Evolutionary conservation across 2,888 invertebrate species (phyloP).

Genomic region (Acanthosepion lycidas): DNA sequence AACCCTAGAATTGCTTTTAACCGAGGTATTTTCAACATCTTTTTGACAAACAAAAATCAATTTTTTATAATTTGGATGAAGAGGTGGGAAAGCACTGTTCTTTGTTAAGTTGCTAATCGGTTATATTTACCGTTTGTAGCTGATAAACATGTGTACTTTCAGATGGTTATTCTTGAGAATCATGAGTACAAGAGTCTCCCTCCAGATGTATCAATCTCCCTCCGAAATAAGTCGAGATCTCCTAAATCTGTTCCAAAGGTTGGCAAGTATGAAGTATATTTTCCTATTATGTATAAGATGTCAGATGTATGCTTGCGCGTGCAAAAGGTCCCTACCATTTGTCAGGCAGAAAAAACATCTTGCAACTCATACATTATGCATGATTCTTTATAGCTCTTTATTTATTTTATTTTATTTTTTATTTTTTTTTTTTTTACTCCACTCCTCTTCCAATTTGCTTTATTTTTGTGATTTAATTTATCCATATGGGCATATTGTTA

Average conservation of each 20-base stretch:
- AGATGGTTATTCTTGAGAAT: conserved; percentile 47
- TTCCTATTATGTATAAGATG: conserved; percentile 46
- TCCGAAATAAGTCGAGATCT: conserved; percentile 48
- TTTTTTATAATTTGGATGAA: not conserved
- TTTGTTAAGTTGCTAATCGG: conserved; percentile 33
- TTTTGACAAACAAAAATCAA: not conserved
- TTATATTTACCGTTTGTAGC: conserved; percentile 37
- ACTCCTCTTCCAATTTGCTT: no score
- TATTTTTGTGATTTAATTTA: no score
- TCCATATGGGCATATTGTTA: no score
- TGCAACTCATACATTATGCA: conserved; percentile 33
- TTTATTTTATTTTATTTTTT: not conserved
- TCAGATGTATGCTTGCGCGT: conserved; percentile 42
- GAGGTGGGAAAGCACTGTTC: not conserved
- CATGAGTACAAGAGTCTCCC: conserved; percentile 49
- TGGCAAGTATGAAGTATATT: conserved; percentile 48
- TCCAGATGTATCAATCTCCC: conserved; percentile 48
- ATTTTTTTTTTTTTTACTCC: not conserved
- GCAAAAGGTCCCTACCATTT: conserved; percentile 25
- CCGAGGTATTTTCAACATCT: not conserved
- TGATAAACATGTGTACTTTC: conserved; percentile 47
- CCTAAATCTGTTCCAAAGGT: conserved; percentile 48
- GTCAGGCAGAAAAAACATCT: conserved; percentile 33
- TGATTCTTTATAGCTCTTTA: not conserved
- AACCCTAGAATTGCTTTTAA: not conserved